These are phyloP conservation scores for Andricus grossulariae DNA, from an alignment of 1,140 invertebrate species.

Conservation along the genomic window DNA sequence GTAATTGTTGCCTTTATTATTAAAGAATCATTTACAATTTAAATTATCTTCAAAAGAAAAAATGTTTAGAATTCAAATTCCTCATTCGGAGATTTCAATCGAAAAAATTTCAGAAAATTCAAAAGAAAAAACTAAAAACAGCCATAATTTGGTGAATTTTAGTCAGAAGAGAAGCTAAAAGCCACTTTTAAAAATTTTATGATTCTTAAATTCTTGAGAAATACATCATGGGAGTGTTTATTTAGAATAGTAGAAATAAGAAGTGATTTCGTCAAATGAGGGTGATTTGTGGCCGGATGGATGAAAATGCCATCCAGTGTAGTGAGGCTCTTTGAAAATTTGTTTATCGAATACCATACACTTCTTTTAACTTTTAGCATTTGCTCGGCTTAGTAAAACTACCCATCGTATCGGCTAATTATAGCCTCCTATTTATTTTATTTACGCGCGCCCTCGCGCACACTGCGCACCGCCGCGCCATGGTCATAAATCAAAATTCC, in stretches of 20 bases:
- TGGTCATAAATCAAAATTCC: conserved; percentile 76
- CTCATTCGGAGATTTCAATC: too few species aligned
- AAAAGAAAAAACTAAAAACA: not conserved
- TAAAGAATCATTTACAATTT: too few species aligned
- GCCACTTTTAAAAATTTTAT: too few species aligned
- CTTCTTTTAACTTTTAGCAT: conserved; percentile 8
- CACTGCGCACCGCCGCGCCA: conserved; percentile 44
- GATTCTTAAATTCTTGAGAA: too few species aligned
- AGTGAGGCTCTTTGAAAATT: conserved; percentile 20
- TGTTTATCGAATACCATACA: conserved; percentile 20
- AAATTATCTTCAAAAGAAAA: not conserved
- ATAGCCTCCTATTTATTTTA: conserved; percentile 75
- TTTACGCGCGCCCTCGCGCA: conserved; percentile 65
- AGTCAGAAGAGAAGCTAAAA: too few species aligned
- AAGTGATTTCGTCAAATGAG: not conserved
- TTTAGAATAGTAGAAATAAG: not conserved
- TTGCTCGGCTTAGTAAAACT: conserved; percentile 51
- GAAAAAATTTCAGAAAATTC: too few species aligned
- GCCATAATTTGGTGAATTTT: too few species aligned
- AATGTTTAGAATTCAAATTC: not conserved
- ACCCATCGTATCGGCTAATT: conserved; percentile 67
- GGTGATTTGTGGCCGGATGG: conserved; percentile 3
- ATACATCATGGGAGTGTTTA: not conserved
- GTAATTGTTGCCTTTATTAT: too few species aligned
- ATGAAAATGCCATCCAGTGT: not conserved